phyloP scores from a whole-genome alignment of 2,888 invertebrate genomes.

The Agapostemon virescens region DNA sequence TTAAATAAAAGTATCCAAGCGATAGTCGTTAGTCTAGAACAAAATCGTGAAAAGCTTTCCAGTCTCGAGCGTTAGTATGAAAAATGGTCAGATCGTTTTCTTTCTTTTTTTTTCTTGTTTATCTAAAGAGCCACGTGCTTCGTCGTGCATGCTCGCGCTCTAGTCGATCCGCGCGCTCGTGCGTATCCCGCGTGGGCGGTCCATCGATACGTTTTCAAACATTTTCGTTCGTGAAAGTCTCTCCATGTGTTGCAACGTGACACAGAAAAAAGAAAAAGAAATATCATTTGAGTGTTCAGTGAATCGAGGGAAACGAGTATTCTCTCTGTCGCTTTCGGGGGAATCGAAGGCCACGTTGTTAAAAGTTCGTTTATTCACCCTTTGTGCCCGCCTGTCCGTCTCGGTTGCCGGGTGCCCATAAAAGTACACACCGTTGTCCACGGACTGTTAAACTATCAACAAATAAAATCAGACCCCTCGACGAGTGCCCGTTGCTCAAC shows the following conservation, averaged over 20 bases:
- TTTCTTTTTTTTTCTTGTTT: neutral
- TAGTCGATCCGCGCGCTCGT: constrained; percentile 30
- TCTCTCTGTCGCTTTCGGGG: neutral
- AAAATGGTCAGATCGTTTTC: neutral
- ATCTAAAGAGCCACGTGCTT: neutral
- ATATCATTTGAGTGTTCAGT: neutral
- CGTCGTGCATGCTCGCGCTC: neutral
- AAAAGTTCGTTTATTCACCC: neutral
- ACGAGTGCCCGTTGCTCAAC: neutral
- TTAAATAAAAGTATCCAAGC: no score
- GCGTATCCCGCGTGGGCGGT: constrained; percentile 45
- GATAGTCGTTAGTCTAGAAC: no score
- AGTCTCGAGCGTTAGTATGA: neutral
- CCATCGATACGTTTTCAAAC: constrained; percentile 54
- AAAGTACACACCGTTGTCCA: neutral
- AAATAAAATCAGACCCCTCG: neutral
- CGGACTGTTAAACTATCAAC: neutral
- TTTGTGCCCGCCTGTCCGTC: neutral
- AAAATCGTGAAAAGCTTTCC: neutral
- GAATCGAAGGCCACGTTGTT: constrained; percentile 8
- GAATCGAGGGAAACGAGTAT: constrained; percentile 6
- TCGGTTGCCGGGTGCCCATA: neutral
- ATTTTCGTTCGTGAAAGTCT: constrained; percentile 59
- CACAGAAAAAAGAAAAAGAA: constrained; percentile 30
- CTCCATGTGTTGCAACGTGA: constrained; percentile 39